Evolutionary conservation across 2,797 vertebrate genomes (phyloP), one percentile per base, ranked within the genome.

Genomic region (Hippopotamyrus pictus): DNA sequence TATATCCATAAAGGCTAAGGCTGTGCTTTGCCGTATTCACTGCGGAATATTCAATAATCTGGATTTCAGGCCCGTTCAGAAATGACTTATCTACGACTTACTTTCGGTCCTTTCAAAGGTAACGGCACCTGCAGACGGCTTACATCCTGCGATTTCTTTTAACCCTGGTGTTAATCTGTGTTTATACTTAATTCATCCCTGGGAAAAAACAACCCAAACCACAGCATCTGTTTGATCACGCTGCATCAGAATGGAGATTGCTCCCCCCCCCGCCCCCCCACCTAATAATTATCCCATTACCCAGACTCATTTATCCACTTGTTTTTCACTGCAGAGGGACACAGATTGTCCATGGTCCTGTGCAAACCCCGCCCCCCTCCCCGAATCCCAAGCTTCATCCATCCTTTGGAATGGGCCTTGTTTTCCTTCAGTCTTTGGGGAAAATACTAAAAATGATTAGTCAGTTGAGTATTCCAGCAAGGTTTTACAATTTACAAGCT

Each of bases 261-360:
- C 41, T 85, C 62, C 89, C 88, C 57, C 62, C 89, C 86, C 53
- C 86, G n/a, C 87, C 89, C 88, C 86, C 79, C 88, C 88, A 65
- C 62, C 22, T 65, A 90, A 91, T 92, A 89, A 91, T 91, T 89
- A 91, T 92, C 91, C 89, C 76, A 88, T 92, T 92, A 92, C 89
- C 88, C 57, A 46, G 44, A 65, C 91, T 90, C 88, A 91, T 90
- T 91, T 90, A 91, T 90, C 90, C 69, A 83, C 79, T 86, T 48
- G 54, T 82, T 50, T 59, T 90, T 79, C 88, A 69, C 54, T 41
- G 62, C 83, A 90, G 19, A 17, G 51, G 90, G 59, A 89, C 87
- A 87, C 90, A 88, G 89, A 51, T 17, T 69, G 62, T 51, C 79
- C 9, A 1, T 22, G 88, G 50, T 62, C 51, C 73, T 11, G n/a